A percentile compares a stretch with the other conserved stretches of the same genome.
phyloP scores from a whole-genome alignment of 2,888 invertebrate genomes.

The Synergus umbraculus region DNA sequence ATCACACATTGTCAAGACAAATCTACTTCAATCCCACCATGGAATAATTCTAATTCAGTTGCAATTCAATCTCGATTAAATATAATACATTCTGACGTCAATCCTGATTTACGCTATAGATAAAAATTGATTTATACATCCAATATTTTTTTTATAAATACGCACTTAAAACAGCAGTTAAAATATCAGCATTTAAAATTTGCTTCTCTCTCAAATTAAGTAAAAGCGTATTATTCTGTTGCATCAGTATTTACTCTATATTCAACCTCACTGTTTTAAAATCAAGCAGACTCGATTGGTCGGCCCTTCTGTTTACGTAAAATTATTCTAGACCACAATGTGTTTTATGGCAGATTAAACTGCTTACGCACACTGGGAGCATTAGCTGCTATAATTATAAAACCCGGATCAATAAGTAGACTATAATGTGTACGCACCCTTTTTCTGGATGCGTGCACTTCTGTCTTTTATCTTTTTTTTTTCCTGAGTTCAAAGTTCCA shows the following conservation, averaged over 20 bases:
- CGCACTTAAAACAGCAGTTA: too few species aligned
- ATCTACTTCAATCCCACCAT: too few species aligned
- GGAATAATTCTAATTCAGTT: too few species aligned
- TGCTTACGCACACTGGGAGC: constrained; percentile 27
- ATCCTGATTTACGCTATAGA: too few species aligned
- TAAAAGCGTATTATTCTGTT: neutral
- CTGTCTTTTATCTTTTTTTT: neutral
- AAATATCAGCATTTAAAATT: neutral
- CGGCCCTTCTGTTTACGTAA: constrained; percentile 7
- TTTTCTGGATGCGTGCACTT: constrained; percentile 15
- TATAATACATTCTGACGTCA: too few species aligned
- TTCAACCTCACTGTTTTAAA: neutral
- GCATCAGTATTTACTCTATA: neutral
- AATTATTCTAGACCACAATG: constrained; percentile 32
- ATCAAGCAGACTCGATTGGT: neutral
- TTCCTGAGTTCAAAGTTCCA: neutral
- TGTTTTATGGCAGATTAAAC: constrained; percentile 36
- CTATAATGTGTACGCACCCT: constrained; percentile 34
- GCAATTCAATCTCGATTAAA: too few species aligned
- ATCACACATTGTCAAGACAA: too few species aligned
- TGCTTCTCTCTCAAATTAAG: neutral
- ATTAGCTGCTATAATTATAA: constrained; percentile 34
- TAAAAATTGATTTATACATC: too few species aligned
- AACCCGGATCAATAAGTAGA: constrained; percentile 35
- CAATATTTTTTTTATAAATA: too few species aligned